phyloP scores from a whole-genome alignment of 2,113 vertebrate species.

The Catharus minimus region DNA sequence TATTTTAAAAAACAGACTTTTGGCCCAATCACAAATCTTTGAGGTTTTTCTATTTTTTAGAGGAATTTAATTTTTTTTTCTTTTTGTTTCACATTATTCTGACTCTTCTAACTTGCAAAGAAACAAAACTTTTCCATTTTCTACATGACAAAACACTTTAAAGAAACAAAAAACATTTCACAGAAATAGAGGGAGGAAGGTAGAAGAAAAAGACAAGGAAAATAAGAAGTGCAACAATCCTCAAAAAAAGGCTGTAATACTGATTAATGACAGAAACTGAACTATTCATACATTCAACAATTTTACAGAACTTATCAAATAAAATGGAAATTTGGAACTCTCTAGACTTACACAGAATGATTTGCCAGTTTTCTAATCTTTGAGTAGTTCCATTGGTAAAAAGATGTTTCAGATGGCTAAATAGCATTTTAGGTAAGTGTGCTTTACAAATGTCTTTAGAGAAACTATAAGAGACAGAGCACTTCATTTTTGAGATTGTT shows the following conservation, averaged over 20 bases:
- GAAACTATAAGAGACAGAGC: background rate
- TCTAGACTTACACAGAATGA: background rate
- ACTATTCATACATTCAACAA: background rate
- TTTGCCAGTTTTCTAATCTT: background rate
- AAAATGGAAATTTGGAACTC: background rate
- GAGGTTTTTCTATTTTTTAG: background rate
- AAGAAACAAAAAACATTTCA: background rate
- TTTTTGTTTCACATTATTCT: background rate
- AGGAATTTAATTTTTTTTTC: background rate
- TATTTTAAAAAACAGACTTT: background rate
- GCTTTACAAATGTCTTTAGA: background rate
- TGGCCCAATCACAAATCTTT: background rate
- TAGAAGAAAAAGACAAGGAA: background rate
- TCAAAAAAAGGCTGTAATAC: fast-evolving
- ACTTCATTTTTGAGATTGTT: background rate
- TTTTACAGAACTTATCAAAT: background rate
- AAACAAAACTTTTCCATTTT: background rate
- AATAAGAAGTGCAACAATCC: background rate
- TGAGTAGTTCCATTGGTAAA: background rate
- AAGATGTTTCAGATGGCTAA: background rate
- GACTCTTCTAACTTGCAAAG: background rate
- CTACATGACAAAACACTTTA: background rate
- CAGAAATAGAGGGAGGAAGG: background rate
- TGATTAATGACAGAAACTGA: background rate
- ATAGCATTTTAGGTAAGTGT: background rate